Base-by-base conservation (phyloP, 2,797 vertebrate species). In the Chelidonichthys spinosus region DNA sequence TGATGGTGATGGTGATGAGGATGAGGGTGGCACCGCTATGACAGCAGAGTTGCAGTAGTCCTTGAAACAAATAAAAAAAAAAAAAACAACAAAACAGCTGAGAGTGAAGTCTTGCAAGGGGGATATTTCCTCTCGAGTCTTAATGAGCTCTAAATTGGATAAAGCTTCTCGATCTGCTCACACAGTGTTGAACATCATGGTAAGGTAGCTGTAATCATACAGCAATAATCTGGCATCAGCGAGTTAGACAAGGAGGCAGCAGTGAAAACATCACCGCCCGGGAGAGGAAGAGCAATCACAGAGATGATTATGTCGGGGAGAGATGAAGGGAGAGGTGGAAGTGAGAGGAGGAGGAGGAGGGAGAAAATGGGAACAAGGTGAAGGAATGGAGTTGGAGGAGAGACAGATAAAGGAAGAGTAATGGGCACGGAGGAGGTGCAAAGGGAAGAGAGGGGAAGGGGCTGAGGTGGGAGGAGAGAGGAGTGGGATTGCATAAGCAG, bases 71-170 rank as follows among this genome's bases (percentile, higher is more conserved):
- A 84, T 44, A 63, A 61, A 72, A 60, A 37, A 64, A 44, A 43
- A 32, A 49, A 17, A 61, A 65, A 63, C 17, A 14, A 37, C 25
- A 63, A 74, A 75, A 78, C 65, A 83, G 72, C 76, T 69, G 83
- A 81, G 70, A 85, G 74, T 63, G 25, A 74, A 86, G 73, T 68
- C 84, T 69, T 75, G 83, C 75, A 69, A 14, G 44, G 72, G 36
- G 75, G 77, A 84, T 84, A 68, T 82, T 81, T 87, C 81, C 85
- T 92, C 88, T 90, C 87, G 63, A 85, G 86, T 83, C 86, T 84
- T 91, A 92, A 93, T 91, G 82, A 91, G 89, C 90, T 90, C 90
- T 90, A 91, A 92, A 93, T 91, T 92, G 89, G 92, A 92, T 92
- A 87, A 89, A 90, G 81, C 87, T 75, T 87, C 89, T 90, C 46